phyloP scores from a whole-genome alignment of 2,113 vertebrate species.

The Indri indri region DNA sequence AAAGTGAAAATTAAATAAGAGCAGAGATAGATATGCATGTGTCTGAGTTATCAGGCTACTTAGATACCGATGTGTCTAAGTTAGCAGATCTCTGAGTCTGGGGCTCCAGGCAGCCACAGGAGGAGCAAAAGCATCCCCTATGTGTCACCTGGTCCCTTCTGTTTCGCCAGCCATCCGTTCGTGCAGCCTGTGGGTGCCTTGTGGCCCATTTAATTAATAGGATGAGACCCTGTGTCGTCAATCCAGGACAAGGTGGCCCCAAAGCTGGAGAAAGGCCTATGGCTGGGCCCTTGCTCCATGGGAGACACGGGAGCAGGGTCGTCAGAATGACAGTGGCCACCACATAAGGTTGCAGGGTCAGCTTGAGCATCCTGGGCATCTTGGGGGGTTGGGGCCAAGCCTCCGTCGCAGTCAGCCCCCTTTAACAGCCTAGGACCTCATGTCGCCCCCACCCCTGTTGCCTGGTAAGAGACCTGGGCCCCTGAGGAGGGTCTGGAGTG shows the following conservation, averaged over 20 bases:
- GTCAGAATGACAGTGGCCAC: neutral
- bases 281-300: neutral
- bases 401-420: neutral
- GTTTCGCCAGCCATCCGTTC: too few species aligned
- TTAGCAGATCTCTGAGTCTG: too few species aligned
- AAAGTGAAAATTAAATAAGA: neutral
- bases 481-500: neutral
- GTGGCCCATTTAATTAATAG: neutral
- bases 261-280: neutral
- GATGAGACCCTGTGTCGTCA: neutral
- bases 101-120: too few species aligned
- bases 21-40: neutral
- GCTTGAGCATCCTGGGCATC: neutral
- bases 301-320: neutral
- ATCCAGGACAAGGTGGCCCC: neutral
- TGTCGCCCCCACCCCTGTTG: fast-evolving
- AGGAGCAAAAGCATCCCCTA: too few species aligned
- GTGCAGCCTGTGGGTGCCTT: too few species aligned
- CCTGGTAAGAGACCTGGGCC: neutral
- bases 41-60: neutral
- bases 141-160: too few species aligned
- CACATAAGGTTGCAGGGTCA: neutral
- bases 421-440: neutral
- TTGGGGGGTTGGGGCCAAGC: neutral
- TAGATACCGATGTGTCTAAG: too few species aligned